A percentile compares a stretch with the other conserved stretches of the same genome.
Conservation (phyloP, 1,140 invertebrate species). For the Dufourea novaeangliae region DNA sequence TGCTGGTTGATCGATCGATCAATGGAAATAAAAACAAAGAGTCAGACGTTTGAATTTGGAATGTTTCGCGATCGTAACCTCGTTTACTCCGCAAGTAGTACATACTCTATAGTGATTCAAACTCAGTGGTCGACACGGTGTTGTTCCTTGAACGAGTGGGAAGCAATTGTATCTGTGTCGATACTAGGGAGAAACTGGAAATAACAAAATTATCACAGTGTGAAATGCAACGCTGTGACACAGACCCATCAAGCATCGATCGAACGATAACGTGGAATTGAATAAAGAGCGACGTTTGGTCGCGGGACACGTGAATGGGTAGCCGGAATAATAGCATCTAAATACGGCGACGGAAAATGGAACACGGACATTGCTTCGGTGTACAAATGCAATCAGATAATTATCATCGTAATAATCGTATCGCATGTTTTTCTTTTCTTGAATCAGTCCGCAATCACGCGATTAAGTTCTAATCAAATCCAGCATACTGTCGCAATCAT, state of each 20-base stretch:
- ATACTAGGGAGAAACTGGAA: conserved; percentile 60
- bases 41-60: conserved; percentile 33
- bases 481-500: conserved; percentile 67
- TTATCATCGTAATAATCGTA: conserved; percentile 59
- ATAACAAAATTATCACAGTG: conserved; percentile 77
- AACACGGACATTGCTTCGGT: conserved; percentile 36
- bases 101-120: conserved; percentile 44
- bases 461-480: conserved; percentile 68
- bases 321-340: conserved; percentile 38
- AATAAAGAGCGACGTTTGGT: conserved; percentile 50
- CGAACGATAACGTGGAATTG: conserved; percentile 54
- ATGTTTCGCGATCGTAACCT: conserved; percentile 44
- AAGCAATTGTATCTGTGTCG: conserved; percentile 36
- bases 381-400: conserved; percentile 59
- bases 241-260: conserved; percentile 68
- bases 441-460: conserved; percentile 70
- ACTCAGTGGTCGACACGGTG: conserved; percentile 47
- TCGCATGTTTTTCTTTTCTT: conserved; percentile 41
- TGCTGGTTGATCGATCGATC: conserved; percentile 7
- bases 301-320: conserved; percentile 51
- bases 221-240: conserved; percentile 74
- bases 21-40: neutral
- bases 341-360: conserved; percentile 40
- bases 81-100: conserved; percentile 31
- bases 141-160: conserved; percentile 36